phyloP scores from a whole-genome alignment of 1,140 invertebrate genomes.

The Brachionus koreanus region DNA sequence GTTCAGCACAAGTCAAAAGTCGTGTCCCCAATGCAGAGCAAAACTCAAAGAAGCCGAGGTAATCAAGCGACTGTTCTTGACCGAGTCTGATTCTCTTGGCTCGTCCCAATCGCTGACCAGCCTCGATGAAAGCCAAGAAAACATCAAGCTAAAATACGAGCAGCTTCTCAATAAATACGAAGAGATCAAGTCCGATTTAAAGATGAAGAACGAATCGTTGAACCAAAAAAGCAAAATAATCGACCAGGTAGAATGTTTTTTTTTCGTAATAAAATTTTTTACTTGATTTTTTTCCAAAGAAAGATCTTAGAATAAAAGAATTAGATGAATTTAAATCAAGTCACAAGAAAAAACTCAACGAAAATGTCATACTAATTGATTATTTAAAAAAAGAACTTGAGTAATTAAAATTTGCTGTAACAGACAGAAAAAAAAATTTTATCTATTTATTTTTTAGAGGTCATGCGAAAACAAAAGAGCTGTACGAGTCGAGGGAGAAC shows the following conservation, averaged over 20 bases:
- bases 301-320: background rate
- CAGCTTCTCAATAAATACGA: background rate
- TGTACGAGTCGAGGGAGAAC: slow-evolving; percentile 14
- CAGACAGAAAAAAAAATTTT: too few relatives aligned
- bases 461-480: background rate
- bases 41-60: slow-evolving; percentile 37
- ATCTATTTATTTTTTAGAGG: too few relatives aligned
- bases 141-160: slow-evolving; percentile 16
- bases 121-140: background rate
- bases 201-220: background rate
- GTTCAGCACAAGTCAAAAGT: slow-evolving; percentile 61
- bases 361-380: slow-evolving; percentile 29
- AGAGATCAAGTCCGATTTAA: slow-evolving; percentile 18
- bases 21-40: slow-evolving; percentile 28
- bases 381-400: slow-evolving; percentile 42
- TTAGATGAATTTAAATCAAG: slow-evolving; percentile 13
- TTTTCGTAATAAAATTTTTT: too few relatives aligned
- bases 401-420: background rate
- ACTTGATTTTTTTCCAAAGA: slow-evolving; percentile 21
- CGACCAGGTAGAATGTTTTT: background rate
- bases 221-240: background rate
- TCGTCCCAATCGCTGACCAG: background rate
- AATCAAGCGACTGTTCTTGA: slow-evolving; percentile 26
- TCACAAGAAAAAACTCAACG: slow-evolving; percentile 39
- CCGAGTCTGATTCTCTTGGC: background rate